These are phyloP conservation scores for Arothron firmamentum DNA, from an alignment of 2,113 vertebrate genomes.

Conservation along the genomic window DNA sequence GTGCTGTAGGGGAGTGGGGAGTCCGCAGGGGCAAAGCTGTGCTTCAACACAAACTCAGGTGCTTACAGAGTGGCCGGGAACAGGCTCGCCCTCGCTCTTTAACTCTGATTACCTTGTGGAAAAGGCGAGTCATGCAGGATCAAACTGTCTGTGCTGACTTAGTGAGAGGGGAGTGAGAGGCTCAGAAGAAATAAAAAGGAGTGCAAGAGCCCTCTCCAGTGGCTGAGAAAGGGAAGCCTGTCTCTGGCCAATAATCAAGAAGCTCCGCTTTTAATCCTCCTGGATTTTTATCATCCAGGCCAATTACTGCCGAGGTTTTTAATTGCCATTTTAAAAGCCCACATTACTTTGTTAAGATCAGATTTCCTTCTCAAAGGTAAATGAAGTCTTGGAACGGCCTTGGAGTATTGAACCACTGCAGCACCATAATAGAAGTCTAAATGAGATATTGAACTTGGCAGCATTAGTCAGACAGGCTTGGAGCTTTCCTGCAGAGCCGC, in stretches of 20 bases:
- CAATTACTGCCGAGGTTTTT: constrained; percentile 30
- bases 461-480: neutral
- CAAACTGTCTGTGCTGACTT: constrained; percentile 42
- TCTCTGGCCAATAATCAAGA: constrained; percentile 10
- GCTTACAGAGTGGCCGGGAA: constrained; percentile 58
- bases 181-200: constrained; percentile 36
- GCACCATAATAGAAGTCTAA: constrained; percentile 12
- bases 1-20: constrained; percentile 30
- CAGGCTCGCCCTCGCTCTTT: constrained; percentile 54
- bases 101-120: constrained; percentile 59
- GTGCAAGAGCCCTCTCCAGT: constrained; percentile 67
- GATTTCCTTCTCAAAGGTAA: constrained; percentile 21
- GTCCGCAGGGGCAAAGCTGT: constrained; percentile 31
- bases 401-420: constrained; percentile 13
- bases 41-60: constrained; percentile 46
- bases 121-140: constrained; percentile 49
- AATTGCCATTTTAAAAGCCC: constrained; percentile 31
- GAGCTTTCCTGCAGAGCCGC: too few relatives aligned
- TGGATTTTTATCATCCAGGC: constrained; percentile 35
- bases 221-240: constrained; percentile 42
- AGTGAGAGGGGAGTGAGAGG: neutral
- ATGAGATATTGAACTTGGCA: constrained; percentile 13
- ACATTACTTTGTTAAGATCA: constrained; percentile 26
- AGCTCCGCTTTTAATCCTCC: constrained; percentile 21
- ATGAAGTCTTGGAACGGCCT: constrained; percentile 17